Percentiles rank a stretch among this genome's conserved stretches.
Conservation (phyloP, 2,797 vertebrate genomes). For the Poeciliopsis infans region DNA sequence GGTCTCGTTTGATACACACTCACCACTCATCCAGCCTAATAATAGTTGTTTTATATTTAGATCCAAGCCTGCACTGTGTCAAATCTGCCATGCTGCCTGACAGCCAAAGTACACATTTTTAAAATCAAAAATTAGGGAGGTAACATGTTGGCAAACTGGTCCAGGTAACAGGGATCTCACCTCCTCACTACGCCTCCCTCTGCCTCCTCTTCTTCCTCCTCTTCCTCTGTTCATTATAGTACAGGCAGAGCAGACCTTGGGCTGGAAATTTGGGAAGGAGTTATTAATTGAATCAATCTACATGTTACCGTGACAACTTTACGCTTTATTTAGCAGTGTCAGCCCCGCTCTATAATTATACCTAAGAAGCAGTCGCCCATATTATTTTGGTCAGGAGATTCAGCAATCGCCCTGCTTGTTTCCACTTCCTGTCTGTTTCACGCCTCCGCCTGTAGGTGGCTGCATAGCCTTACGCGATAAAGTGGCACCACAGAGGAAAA, state of each 20-base stretch:
- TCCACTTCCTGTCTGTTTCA: constrained; percentile 50
- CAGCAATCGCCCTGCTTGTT: neutral
- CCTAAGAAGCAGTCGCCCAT: neutral
- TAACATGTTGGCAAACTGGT: neutral
- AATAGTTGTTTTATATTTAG: constrained; percentile 48
- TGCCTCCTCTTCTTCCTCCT: constrained; percentile 43
- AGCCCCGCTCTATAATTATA: neutral
- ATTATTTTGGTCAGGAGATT: neutral
- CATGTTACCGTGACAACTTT: neutral
- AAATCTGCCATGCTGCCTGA: neutral
- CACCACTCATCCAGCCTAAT: constrained; percentile 21
- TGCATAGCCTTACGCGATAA: constrained; percentile 3
- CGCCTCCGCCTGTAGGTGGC: constrained; percentile 24
- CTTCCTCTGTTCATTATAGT: constrained; percentile 63
- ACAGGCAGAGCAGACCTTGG: neutral
- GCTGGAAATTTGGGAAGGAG: neutral
- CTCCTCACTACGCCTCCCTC: constrained; percentile 53
- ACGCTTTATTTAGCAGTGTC: neutral
- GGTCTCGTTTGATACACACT: constrained; percentile 1
- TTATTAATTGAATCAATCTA: neutral
- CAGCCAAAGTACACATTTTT: neutral
- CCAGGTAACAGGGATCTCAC: constrained; percentile 38
- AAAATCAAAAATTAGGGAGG: neutral
- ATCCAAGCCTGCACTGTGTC: neutral
- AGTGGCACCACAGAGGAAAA: constrained; percentile 51